Evolutionary conservation across 1,140 invertebrate genomes (phyloP).

Genomic region (Drosophila suzukii): DNA sequence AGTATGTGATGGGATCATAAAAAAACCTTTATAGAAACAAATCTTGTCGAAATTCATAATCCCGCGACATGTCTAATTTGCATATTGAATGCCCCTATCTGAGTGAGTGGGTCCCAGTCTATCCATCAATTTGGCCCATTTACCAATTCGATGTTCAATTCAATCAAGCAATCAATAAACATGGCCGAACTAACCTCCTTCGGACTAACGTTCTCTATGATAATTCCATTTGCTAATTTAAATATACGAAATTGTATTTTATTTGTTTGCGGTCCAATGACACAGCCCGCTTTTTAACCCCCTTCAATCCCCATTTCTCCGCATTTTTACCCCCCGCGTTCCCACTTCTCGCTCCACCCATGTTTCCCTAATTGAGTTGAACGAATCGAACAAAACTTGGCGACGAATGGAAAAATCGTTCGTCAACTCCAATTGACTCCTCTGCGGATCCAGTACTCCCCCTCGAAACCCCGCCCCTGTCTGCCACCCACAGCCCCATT

Average conservation of each 20-base stretch:
- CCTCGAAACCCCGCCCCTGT: not conserved
- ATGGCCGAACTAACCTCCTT: conserved; percentile 70
- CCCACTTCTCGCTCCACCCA: not conserved
- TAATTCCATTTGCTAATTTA: conserved; percentile 83
- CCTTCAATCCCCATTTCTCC: not conserved
- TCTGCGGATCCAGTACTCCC: not conserved
- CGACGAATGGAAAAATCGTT: conserved; percentile 30
- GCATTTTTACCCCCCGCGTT: not conserved
- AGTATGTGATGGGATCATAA: too few relatives aligned
- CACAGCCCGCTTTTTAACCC: not conserved
- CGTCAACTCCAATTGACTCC: conserved; percentile 39
- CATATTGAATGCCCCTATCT: conserved; percentile 4
- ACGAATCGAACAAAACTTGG: conserved; percentile 56
- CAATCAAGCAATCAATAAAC: conserved; percentile 81
- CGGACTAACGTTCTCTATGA: conserved; percentile 44
- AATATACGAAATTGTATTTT: conserved; percentile 80
- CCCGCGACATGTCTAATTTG: conserved; percentile 4
- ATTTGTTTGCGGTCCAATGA: conserved; percentile 31
- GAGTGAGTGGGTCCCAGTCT: not conserved
- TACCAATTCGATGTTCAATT: conserved; percentile 61
- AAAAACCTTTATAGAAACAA: not conserved
- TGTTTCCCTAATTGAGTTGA: conserved; percentile 69
- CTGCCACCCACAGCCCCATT: conserved; percentile 5
- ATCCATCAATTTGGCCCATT: conserved; percentile 51
- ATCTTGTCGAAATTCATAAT: conserved; percentile 13